Base-by-base conservation (phyloP, 2,113 vertebrate species). In the Macrotis lagotis region DNA sequence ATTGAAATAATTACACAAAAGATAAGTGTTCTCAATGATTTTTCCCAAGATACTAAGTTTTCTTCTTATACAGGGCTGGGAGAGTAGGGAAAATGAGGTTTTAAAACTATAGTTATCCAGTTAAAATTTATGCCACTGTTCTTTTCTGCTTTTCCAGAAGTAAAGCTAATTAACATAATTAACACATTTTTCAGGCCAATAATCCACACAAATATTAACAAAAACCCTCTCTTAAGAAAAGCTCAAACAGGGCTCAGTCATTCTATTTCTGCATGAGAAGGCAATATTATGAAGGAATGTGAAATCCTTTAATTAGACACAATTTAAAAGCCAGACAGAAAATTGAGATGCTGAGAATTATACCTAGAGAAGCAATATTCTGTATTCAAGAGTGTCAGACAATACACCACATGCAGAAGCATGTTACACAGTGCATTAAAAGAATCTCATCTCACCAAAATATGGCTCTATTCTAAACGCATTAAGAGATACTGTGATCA, bases 221-320 rank as follows among this genome's bases (percentile, higher is more conserved):
- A 95, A 96, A 97, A 93, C 59, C n/a, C 94, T 97, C 89, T 90
- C 26, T 96, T 97, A 24, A 11, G 52, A 88, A 94, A 94, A 93
- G 95, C 37, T 94, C 51, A 55, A 96, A 96, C 5, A 89, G 90
- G 52, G 3, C 49, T 96, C 88, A 55, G 10, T 97, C 26, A 52
- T 97, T 97, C 93, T 49, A 95, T 95, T 98, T 97, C 96, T 96
- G 90, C 53, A 53, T 92, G 51, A 96, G 94, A 94, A 95, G 89
- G 95, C 96, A 95, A 98, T 95, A 94, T 98, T 98, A 97, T 97
- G 95, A 98, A 95, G 96, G 95, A 98, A 98, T 96, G 96, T 95
- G 91, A 98, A 98, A 97, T 97, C 94, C 97, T 98, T 98, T 98
- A 98, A 98, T 98, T 97, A 97, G 97, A 98, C 96, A 97, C 96